Percentiles rank a stretch among this genome's conserved stretches.
Evolutionary conservation across 1,140 invertebrate species (phyloP).

Genomic region (Saccostrea echinata): DNA sequence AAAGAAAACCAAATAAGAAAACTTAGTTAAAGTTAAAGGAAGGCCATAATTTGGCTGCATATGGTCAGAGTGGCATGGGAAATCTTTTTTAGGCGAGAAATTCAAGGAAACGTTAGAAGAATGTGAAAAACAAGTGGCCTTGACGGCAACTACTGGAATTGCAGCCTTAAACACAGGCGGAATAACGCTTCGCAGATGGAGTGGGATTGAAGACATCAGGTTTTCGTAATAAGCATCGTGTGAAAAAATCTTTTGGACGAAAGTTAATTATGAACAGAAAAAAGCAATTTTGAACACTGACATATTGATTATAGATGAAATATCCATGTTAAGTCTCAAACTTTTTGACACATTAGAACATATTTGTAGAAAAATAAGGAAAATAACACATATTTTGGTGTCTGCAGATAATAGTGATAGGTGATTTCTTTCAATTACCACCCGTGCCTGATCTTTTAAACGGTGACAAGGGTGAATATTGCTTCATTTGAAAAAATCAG

Average conservation of each 20-base stretch:
- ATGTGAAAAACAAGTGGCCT: neutral
- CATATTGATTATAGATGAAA: conserved; percentile 42
- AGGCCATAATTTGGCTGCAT: conserved; percentile 22
- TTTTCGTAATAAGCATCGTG: neutral
- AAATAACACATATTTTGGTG: conserved; percentile 31
- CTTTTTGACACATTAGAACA: conserved; percentile 35
- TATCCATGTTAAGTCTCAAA: conserved; percentile 8
- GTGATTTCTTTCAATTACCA: conserved; percentile 39
- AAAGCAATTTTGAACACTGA: neutral
- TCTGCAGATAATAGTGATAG: conserved; percentile 27
- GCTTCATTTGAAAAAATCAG: conserved; percentile 24
- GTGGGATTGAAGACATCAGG: conserved; percentile 7
- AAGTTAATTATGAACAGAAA: conserved; percentile 23
- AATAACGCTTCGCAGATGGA: conserved; percentile 26
- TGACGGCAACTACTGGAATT: conserved; percentile 34
- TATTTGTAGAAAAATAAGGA: conserved; percentile 29
- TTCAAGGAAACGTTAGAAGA: neutral
- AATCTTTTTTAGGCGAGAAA: neutral
- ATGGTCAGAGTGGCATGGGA: conserved; percentile 43
- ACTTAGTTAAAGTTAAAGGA: neutral
- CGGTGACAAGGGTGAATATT: conserved; percentile 12
- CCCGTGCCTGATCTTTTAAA: conserved; percentile 48
- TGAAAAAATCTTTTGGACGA: neutral
- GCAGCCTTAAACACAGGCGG: conserved; percentile 22
- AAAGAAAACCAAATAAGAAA: neutral